Percentiles rank a stretch among this genome's conserved stretches.
Conservation (phyloP, 2,888 invertebrate species). For the Netelia inedita region DNA sequence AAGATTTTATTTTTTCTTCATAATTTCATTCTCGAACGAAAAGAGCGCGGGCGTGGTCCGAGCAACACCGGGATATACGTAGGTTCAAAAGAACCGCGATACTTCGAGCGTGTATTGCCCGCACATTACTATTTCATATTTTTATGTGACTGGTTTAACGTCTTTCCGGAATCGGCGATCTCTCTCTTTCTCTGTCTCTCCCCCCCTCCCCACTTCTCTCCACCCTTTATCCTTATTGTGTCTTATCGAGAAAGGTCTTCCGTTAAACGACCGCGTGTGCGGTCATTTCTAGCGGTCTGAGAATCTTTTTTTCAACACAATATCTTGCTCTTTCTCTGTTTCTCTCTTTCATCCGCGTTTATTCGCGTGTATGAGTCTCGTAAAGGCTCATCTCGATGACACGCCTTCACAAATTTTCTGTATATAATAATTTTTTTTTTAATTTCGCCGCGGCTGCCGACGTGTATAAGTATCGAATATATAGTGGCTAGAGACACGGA, state of each 20-base stretch:
- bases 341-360: neutral
- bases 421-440: conserved; percentile 4
- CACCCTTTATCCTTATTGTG: neutral
- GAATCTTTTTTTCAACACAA: conserved; percentile 24
- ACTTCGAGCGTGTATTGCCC: conserved; percentile 41
- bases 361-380: conserved; percentile 7
- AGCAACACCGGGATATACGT: conserved; percentile 37
- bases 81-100: conserved; percentile 68
- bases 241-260: neutral
- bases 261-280: conserved; percentile 55
- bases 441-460: neutral
- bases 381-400: conserved; percentile 14
- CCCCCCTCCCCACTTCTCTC: neutral
- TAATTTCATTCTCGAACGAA: conserved; percentile 25
- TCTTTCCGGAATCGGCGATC: conserved; percentile 71
- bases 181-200: neutral
- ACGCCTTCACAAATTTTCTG: conserved; percentile 26
- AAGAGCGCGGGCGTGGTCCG: conserved; percentile 48
- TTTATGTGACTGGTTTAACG: conserved; percentile 76
- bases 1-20: conserved; percentile 45
- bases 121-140: conserved; percentile 76
- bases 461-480: no score
- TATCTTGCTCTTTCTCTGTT: neutral
- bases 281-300: conserved; percentile 55
- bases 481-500: no score